Evolutionary conservation across 2,797 vertebrate species (phyloP).

Genomic region (Sebastes wilsoni): DNA sequence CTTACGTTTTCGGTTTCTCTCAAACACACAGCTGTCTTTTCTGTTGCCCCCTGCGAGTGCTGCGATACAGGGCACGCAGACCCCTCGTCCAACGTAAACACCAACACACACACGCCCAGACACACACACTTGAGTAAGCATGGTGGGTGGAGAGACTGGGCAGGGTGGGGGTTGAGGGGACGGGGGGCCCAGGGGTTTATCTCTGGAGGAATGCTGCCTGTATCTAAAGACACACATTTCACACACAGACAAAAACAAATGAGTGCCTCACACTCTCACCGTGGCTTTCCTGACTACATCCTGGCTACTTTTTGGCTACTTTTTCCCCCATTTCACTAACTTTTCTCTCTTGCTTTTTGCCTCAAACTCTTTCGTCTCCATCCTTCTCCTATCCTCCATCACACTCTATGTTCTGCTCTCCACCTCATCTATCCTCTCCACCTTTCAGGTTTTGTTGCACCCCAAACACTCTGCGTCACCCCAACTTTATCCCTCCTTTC

Average conservation of each 20-base stretch:
- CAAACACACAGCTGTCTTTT: slow-evolving; percentile 77
- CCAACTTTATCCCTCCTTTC: slow-evolving; percentile 68
- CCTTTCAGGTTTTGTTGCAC: slow-evolving; percentile 45
- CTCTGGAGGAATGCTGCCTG: slow-evolving; percentile 82
- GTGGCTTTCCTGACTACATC: slow-evolving; percentile 14
- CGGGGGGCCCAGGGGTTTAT: slow-evolving; percentile 80
- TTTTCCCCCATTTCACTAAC: neutral
- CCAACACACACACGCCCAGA: slow-evolving; percentile 30
- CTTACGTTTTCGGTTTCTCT: slow-evolving; percentile 68
- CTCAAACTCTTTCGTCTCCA: neutral
- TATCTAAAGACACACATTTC: slow-evolving; percentile 85
- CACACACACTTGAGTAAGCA: slow-evolving; percentile 74
- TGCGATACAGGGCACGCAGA: slow-evolving; percentile 64
- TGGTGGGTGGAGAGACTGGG: slow-evolving; percentile 73
- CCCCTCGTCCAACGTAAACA: slow-evolving; percentile 71
- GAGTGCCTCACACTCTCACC: slow-evolving; percentile 29
- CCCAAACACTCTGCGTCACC: slow-evolving; percentile 31
- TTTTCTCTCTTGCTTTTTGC: neutral
- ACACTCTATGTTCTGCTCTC: slow-evolving; percentile 34
- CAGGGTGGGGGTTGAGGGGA: slow-evolving; percentile 67
- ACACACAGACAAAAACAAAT: slow-evolving; percentile 61
- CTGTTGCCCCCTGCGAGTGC: slow-evolving; percentile 72
- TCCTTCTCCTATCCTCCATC: slow-evolving; percentile 12
- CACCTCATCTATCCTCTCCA: slow-evolving; percentile 33
- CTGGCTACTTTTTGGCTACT: neutral